Evolutionary conservation across 2,888 invertebrate species (phyloP).

Genomic region (Athalia circularis): DNA sequence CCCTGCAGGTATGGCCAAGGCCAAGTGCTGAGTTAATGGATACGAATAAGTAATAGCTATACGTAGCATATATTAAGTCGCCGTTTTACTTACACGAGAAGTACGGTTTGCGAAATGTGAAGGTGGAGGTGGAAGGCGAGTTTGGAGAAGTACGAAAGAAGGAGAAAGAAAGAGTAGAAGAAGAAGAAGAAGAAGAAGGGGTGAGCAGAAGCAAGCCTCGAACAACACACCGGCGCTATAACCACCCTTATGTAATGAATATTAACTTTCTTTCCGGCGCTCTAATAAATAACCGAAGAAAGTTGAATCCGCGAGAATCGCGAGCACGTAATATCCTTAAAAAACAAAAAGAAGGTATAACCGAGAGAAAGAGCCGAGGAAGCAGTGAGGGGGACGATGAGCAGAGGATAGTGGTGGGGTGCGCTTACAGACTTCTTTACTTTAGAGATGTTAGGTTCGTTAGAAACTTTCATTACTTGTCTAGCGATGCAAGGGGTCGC

Average conservation of each 20-base stretch:
- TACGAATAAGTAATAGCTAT: conserved; percentile 54
- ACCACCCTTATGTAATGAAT: conserved; percentile 54
- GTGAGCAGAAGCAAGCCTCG: conserved; percentile 37
- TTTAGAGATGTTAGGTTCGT: conserved; percentile 65
- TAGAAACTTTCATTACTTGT: conserved; percentile 58
- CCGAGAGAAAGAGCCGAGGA: neutral
- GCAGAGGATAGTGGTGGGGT: conserved; percentile 60
- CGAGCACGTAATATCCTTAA: conserved; percentile 42
- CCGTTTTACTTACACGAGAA: neutral
- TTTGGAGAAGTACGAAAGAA: neutral
- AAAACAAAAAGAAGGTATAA: conserved; percentile 37
- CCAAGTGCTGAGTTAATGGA: conserved; percentile 50
- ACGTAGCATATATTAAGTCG: conserved; percentile 47
- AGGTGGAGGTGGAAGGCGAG: neutral
- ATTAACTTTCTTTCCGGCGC: conserved; percentile 60
- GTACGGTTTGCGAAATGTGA: conserved; percentile 14
- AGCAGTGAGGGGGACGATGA: conserved; percentile 33
- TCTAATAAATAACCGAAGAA: conserved; percentile 62
- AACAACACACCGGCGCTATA: conserved; percentile 29
- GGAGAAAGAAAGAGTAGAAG: neutral
- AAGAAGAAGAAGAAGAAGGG: neutral
- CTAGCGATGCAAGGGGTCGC: conserved; percentile 15
- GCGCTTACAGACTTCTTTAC: conserved; percentile 65
- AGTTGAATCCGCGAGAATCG: conserved; percentile 58
- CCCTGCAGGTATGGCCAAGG: conserved; percentile 50